These are phyloP conservation scores for Cephus pulcher DNA, from an alignment of 2,888 invertebrate species.

Conservation along the genomic window DNA sequence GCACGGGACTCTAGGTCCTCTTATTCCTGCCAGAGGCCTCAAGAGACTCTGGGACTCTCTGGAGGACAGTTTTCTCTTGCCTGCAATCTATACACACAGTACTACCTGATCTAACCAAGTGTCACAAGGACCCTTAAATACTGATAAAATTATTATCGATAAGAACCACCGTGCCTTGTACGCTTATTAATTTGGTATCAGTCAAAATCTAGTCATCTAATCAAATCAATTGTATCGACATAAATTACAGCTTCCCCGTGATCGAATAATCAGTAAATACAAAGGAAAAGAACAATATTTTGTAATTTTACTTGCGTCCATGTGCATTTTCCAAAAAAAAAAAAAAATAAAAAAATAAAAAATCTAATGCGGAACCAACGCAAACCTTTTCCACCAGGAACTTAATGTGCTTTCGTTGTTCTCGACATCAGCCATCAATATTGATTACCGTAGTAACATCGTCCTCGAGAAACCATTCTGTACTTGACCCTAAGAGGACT, in stretches of 20 bases:
- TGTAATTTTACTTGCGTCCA: background rate
- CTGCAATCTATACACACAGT: background rate
- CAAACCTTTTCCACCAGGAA: background rate
- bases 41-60: background rate
- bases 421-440: slow-evolving; percentile 2
- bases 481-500: background rate
- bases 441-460: slow-evolving; percentile 1
- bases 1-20: background rate
- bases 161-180: background rate
- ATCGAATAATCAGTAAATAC: background rate
- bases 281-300: background rate
- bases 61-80: background rate
- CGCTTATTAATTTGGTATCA: background rate
- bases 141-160: background rate
- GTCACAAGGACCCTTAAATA: background rate
- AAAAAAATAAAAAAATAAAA: background rate
- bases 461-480: background rate
- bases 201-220: background rate
- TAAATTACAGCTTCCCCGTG: background rate
- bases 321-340: background rate
- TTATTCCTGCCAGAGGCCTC: background rate
- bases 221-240: background rate
- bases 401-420: slow-evolving; percentile 6
- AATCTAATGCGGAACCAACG: background rate
- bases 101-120: background rate